Base-by-base conservation (phyloP, 2,888 invertebrate species). In the Coecobrya sp. region DNA sequence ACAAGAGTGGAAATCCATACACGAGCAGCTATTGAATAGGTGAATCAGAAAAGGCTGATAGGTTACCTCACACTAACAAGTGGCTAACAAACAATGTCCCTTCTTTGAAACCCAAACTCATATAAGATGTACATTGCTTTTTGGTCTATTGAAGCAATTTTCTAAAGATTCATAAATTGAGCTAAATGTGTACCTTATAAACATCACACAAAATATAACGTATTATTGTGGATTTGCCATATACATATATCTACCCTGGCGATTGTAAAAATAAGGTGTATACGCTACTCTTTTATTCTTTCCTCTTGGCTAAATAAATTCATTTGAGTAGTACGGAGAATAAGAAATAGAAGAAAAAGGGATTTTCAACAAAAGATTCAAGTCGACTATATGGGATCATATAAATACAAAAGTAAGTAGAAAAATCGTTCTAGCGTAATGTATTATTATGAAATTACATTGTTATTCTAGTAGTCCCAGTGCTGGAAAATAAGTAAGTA, bases 11-110 rank as follows among this genome's bases (percentile, higher is more conserved):
- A 93, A 93, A 87, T 82, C 49, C 87, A 90, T 76, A 89, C 89
- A 89, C 82, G 89, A 92, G 89, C 82, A 55, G 55, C 84, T 73
- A 90, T 87, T 90, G 65, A 93, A 93, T 86, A 62, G 73, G 84
- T 84, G 70, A 76, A 76, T 90, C 30, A 25, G 49, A 90, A 84
- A 91, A 93, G 93, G 90, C 90, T 90, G 87, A 93, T 93, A 87
- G 90, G 87, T 93, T 93, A 90, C 93, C 93, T 93, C 92, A 93
- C 93, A 93, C 90, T 92, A 93, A 93, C 93, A 91, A 93, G 93
- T 93, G 93, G 92, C 92, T 73, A 92, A 92, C 91, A 73, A 79
- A 79, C 52, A 49, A 22, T 79, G 79, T 55, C 52, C 42, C 79
- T 55, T 79, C 22, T 73, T 11, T 22, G 36, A 36, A 36, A 27